Percentiles rank a stretch among this genome's conserved stretches.
Evolutionary conservation across 2,888 invertebrate genomes (phyloP).

Genomic region (Platycheirus albimanus): DNA sequence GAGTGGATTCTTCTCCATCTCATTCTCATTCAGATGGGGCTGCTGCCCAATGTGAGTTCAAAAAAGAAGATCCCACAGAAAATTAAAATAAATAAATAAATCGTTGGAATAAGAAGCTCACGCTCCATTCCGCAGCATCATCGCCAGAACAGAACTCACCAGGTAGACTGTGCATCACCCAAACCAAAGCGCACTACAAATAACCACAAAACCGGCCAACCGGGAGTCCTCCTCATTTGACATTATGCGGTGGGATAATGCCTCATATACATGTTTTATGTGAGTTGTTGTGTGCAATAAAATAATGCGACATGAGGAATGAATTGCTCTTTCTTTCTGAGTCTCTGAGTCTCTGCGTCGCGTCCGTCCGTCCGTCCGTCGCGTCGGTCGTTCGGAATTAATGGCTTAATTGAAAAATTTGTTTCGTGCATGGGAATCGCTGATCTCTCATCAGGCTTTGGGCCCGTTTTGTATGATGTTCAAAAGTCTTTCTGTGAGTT

Average conservation of each 20-base stretch:
- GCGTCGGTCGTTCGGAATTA: conserved; percentile 78
- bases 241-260: conserved; percentile 72
- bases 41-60: neutral
- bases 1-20: conserved; percentile 17
- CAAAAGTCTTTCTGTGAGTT: neutral
- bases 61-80: conserved; percentile 28
- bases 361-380: too few relatives aligned
- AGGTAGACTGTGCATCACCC: conserved; percentile 63
- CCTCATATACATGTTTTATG: conserved; percentile 73
- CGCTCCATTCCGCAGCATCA: conserved; percentile 38
- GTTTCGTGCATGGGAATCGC: conserved; percentile 78
- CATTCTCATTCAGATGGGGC: conserved; percentile 49
- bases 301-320: conserved; percentile 81
- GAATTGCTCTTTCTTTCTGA: conserved; percentile 67
- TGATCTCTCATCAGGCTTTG: conserved; percentile 31
- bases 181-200: neutral
- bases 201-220: conserved; percentile 40
- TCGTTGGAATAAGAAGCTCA: conserved; percentile 29
- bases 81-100: conserved; percentile 62
- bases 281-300: conserved; percentile 77
- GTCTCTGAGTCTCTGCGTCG: too few relatives aligned
- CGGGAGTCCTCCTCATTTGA: conserved; percentile 72
- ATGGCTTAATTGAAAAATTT: conserved; percentile 82
- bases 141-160: conserved; percentile 22
- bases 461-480: neutral